These are phyloP conservation scores for Bucco capensis DNA, from an alignment of 2,113 vertebrate species.

Conservation along the genomic window DNA sequence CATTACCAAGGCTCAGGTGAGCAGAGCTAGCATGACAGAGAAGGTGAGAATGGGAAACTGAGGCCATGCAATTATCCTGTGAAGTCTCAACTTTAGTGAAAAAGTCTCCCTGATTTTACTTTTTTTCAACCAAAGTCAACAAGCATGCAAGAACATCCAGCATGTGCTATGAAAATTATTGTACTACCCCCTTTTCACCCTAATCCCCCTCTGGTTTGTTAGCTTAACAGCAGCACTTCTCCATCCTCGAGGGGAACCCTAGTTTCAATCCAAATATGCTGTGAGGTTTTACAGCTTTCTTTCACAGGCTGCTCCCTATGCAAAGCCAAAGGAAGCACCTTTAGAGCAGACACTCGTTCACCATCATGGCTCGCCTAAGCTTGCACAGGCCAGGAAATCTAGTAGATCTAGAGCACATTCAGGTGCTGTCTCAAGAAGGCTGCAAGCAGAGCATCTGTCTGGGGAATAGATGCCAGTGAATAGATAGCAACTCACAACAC, in stretches of 20 bases:
- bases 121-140: background rate
- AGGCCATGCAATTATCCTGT: background rate
- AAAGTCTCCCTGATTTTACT: background rate
- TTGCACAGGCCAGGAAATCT: background rate
- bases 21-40: background rate
- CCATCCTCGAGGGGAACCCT: fast-evolving
- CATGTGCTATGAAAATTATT: background rate
- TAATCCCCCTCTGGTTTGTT: background rate
- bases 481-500: fast-evolving
- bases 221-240: background rate
- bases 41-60: background rate
- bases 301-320: background rate
- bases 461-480: background rate
- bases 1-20: background rate
- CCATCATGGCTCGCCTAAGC: background rate
- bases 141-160: background rate
- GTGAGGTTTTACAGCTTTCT: background rate
- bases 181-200: background rate
- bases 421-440: background rate
- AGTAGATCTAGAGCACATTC: fast-evolving
- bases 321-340: background rate
- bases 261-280: background rate
- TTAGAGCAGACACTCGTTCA: fast-evolving
- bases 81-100: background rate
- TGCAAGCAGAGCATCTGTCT: background rate